Evolutionary conservation across 2,888 invertebrate species (phyloP).

Genomic region (Ectemnius cavifrons): DNA sequence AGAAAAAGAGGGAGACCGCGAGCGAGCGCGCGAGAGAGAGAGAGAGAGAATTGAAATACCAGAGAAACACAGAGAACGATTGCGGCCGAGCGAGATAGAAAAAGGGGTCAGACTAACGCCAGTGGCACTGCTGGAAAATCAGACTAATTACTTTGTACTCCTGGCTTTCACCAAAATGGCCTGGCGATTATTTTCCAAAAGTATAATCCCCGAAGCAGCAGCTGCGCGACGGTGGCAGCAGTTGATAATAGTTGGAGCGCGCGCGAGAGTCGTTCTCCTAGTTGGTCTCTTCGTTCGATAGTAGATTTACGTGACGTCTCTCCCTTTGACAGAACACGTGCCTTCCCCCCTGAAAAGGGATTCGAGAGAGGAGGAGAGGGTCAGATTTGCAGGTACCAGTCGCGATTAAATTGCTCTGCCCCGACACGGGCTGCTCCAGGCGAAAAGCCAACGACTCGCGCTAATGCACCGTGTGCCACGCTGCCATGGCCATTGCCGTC

Average conservation of each 20-base stretch:
- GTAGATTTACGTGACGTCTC: background rate
- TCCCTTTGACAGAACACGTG: too few relatives aligned
- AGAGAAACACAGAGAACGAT: too few relatives aligned
- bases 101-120: conserved; percentile 13
- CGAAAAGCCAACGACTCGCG: conserved; percentile 1
- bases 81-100: background rate
- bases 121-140: conserved; percentile 58
- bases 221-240: conserved; percentile 37
- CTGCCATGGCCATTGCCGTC: too few relatives aligned
- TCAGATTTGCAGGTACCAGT: background rate
- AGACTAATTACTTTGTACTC: conserved; percentile 66
- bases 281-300: background rate
- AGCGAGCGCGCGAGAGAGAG: too few relatives aligned
- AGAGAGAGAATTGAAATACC: background rate
- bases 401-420: conserved; percentile 7
- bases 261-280: background rate
- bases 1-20: conserved; percentile 10
- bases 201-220: conserved; percentile 45
- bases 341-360: too few relatives aligned
- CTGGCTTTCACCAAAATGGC: conserved; percentile 62
- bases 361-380: too few relatives aligned
- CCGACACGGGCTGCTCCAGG: background rate
- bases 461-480: too few relatives aligned
- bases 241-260: conserved; percentile 38
- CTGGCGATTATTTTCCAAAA: conserved; percentile 60